Evolutionary conservation across 2,888 invertebrate species (phyloP).

Genomic region (Spisula subtruncata): DNA sequence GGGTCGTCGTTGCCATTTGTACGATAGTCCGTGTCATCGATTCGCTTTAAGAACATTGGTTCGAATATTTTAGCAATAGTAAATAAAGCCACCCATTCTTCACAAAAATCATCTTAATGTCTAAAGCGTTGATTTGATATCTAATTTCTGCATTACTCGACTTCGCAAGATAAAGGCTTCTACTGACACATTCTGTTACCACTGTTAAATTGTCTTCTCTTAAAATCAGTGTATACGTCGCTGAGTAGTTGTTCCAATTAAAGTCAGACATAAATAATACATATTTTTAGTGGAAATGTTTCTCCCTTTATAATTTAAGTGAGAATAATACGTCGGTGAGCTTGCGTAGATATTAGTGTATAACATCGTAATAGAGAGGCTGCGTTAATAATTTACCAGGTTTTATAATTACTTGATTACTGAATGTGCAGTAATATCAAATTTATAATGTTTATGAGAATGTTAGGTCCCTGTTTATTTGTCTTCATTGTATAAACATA

Average conservation of each 20-base stretch:
- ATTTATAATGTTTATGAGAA: not conserved
- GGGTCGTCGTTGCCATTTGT: not conserved
- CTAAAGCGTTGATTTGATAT: not conserved
- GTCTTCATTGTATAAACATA: not conserved
- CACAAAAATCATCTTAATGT: not conserved
- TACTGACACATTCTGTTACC: not conserved
- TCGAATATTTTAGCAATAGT: not conserved
- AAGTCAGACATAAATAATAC: constrained; percentile 15
- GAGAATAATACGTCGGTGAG: not conserved
- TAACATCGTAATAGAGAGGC: not conserved
- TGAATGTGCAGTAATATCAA: not conserved
- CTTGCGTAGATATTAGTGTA: not conserved
- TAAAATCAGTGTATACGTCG: not conserved
- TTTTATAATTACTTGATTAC: constrained; percentile 8
- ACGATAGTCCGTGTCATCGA: not conserved
- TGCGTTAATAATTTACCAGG: not conserved
- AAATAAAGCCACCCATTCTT: not conserved
- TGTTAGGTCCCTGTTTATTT: not conserved
- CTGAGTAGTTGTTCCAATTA: not conserved
- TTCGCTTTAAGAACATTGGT: not conserved
- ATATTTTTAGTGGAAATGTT: not conserved
- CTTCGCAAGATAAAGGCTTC: not conserved
- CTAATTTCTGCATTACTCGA: not conserved
- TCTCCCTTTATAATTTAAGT: constrained; percentile 13
- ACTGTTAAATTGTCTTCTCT: not conserved